Conservation (phyloP, 2,888 invertebrate species). For the Protodeltote pygarga region DNA sequence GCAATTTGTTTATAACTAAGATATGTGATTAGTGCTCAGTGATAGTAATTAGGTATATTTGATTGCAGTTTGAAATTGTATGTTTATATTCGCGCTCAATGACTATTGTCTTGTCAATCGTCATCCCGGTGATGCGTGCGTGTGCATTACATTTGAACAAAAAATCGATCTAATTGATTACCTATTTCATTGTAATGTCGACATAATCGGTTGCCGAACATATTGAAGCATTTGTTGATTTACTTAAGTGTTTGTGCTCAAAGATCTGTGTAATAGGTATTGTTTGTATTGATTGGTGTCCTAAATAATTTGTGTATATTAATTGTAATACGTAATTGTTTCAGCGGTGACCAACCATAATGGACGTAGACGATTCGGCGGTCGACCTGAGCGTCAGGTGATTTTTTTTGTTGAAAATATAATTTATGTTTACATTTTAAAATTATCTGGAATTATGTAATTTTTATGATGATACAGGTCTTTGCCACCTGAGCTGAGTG, state of each 20-base stretch:
- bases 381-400: slow-evolving; percentile 96
- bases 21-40: slow-evolving; percentile 33
- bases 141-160: slow-evolving; percentile 60
- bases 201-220: slow-evolving; percentile 29
- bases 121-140: slow-evolving; percentile 68
- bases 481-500: slow-evolving; percentile 84
- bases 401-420: slow-evolving; percentile 46
- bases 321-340: slow-evolving; percentile 59
- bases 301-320: slow-evolving; percentile 51
- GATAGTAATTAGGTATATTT: slow-evolving; percentile 36
- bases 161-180: slow-evolving; percentile 55
- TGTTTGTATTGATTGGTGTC: slow-evolving; percentile 57
- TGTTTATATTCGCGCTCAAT: slow-evolving; percentile 26
- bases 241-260: slow-evolving; percentile 14
- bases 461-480: slow-evolving; percentile 65
- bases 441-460: slow-evolving; percentile 48
- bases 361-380: slow-evolving; percentile 96
- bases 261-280: slow-evolving; percentile 28
- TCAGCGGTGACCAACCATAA: slow-evolving; percentile 81
- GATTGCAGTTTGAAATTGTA: background rate
- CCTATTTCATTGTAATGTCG: slow-evolving; percentile 43
- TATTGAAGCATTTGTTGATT: slow-evolving; percentile 12
- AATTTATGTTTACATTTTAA: slow-evolving; percentile 35
- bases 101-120: slow-evolving; percentile 56
- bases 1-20: slow-evolving; percentile 21